Percentiles rank a stretch among this genome's conserved stretches.
Evolutionary conservation across 2,888 invertebrate genomes (phyloP).

Genomic region (Tribolium freemani): DNA sequence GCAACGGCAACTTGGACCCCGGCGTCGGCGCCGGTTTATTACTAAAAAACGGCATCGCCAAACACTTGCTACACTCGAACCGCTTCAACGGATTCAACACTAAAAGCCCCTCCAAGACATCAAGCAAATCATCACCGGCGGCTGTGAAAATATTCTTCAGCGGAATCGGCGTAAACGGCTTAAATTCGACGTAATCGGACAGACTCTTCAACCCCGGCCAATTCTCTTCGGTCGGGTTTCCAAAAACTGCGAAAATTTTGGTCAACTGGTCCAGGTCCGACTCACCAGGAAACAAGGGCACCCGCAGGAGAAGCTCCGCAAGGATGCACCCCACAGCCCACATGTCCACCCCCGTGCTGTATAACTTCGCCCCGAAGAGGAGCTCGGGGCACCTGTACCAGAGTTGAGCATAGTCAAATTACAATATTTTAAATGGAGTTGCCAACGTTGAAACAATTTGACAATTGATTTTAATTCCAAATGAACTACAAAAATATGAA

Average conservation of each 20-base stretch:
- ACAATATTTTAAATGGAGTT: too few relatives aligned
- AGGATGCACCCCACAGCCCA: constrained; percentile 99
- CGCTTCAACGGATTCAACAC: constrained; percentile 87
- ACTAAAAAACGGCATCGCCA: constrained; percentile 92
- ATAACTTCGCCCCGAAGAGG: constrained; percentile 94
- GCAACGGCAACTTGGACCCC: constrained; percentile 87
- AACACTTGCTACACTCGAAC: constrained; percentile 85
- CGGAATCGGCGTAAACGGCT: constrained; percentile 86
- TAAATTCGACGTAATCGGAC: constrained; percentile 95
- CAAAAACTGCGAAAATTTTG: constrained; percentile 94
- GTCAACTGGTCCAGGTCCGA: constrained; percentile 97
- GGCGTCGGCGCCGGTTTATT: constrained; percentile 91
- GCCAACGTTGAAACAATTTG: too few relatives aligned
- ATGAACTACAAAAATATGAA: too few relatives aligned
- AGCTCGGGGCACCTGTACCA: constrained; percentile 96
- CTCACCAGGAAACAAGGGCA: constrained; percentile 96
- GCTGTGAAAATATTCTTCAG: constrained; percentile 95
- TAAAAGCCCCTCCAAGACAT: constrained; percentile 83
- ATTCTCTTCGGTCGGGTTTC: constrained; percentile 91
- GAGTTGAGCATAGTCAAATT: too few relatives aligned
- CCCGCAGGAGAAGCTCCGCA: constrained; percentile 91
- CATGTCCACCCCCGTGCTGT: constrained; percentile 96
- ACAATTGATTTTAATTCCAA: too few relatives aligned
- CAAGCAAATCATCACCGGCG: constrained; percentile 91
- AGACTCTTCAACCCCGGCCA: constrained; percentile 90